Evolutionary conservation across 2,888 invertebrate species (phyloP), one percentile per base, ranked within the genome.

Genomic region (Lydus trimaculatus): DNA sequence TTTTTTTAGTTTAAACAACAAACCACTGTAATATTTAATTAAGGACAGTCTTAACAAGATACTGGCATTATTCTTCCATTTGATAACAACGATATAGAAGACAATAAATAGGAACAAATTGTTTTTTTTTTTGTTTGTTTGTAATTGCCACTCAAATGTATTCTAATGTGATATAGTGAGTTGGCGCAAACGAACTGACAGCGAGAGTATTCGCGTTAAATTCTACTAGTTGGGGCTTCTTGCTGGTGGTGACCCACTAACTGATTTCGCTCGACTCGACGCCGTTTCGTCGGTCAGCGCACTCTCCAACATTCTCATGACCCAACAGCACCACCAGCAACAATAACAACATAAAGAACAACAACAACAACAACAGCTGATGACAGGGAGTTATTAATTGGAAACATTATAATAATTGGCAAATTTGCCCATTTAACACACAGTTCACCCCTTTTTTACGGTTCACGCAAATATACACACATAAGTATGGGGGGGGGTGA

Each of bases 181-280:
- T 73, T 73, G 73, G 73, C 72, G 73, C 76, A 68, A 73, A 75
- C 66, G 70, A 72, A 63, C 66, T 43, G 52, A 69, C 63, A 72
- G 72, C 72, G 74, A 73, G 74, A 76, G 76, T 78, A 76, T 64
- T 70, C 69, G 81, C 81, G 81, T 76, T 80, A 74, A 67, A 72
- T 65, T 69, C 65, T 61, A 48, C 48, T 48, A 20, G 48, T 48
- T 48, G 48, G 66, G 70, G 71, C 61, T 69, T 71, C 68, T 67
- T 72, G 76, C 67, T 72, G 70, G 72, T 69, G 79, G 74, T 85
- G 85, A 85, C 85, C 85, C 83, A 85, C 84, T 85, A 84, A 84
- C 85, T 85, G 82, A 84, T 80, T 85, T 85, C 83, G 80, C 79
- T 77, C 82, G 79, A 78, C 79, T 20, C 48, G 48, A 48, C 48